Base-by-base conservation (phyloP, 1,140 invertebrate genomes). In the Conopomorpha cramerella region DNA sequence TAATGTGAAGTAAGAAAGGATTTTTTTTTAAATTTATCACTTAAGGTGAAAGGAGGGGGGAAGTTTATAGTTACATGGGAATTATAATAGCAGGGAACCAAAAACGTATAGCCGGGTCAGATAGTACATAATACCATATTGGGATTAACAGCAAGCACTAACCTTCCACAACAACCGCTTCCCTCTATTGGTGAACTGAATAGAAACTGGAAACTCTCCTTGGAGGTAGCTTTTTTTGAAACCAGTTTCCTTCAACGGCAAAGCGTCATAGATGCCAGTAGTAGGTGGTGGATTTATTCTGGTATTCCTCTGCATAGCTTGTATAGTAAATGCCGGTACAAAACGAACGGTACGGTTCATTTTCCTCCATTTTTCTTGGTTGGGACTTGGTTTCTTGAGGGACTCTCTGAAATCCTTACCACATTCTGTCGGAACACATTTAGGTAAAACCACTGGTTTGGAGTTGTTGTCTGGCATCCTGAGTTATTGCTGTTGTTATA, bases 81-180 rank as follows among this genome's bases (percentile, higher is more conserved):
- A n/a, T n/a, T n/a, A n/a, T n/a, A n/a, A n/a, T n/a, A n/a, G n/a
- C n/a, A n/a, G n/a, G n/a, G n/a, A n/a, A n/a, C n/a, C n/a, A n/a
- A n/a, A n/a, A n/a, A n/a, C n/a, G n/a, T n/a, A n/a, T n/a, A n/a
- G n/a, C n/a, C n/a, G n/a, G n/a, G n/a, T n/a, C n/a, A n/a, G n/a
- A n/a, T n/a, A n/a, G n/a, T n/a, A n/a, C n/a, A n/a, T n/a, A n/a
- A n/a, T n/a, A n/a, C n/a, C n/a, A n/a, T n/a, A n/a, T n/a, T n/a
- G n/a, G n/a, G n/a, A n/a, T n/a, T n/a, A n/a, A n/a, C n/a, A n/a
- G n/a, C n/a, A n/a, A n/a, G n/a, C n/a, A n/a, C n/a, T n/a, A n/a
- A 92, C 91, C 81, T 93, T 94, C 92, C 93, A 96, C 30, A 84
- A 84, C 41, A 95, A 86, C 63, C 87, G 89, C 56, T 88, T 86